Evolutionary conservation across 1,140 invertebrate genomes (phyloP).

Genomic region (Elymnias hypermnestra): DNA sequence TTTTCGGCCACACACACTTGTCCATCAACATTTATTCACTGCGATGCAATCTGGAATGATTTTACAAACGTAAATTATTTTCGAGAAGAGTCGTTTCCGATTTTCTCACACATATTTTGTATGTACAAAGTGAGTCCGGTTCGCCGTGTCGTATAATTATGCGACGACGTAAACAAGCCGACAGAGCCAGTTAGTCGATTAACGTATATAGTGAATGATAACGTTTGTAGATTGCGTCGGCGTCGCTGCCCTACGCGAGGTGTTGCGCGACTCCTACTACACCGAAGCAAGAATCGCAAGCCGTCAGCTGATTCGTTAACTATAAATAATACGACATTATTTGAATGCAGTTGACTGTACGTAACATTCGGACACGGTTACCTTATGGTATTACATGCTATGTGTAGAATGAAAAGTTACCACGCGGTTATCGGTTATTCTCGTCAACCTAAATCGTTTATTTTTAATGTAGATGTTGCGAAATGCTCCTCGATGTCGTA

Average conservation of each 20-base stretch:
- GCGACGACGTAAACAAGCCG: slow-evolving; percentile 38
- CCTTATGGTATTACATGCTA: not conserved
- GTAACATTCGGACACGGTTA: slow-evolving; percentile 16
- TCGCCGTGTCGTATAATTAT: slow-evolving; percentile 25
- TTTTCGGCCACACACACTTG: slow-evolving; percentile 12
- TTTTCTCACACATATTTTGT: not conserved
- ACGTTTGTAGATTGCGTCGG: slow-evolving; percentile 17
- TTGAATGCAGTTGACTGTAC: slow-evolving; percentile 43
- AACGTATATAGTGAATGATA: slow-evolving; percentile 30
- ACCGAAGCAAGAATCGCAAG: too few species aligned
- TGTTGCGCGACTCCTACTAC: slow-evolving; percentile 20
- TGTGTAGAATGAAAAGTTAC: slow-evolving; percentile 11
- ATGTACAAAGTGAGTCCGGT: slow-evolving; percentile 7
- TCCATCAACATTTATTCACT: not conserved
- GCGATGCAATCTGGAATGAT: too few species aligned
- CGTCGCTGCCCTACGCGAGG: slow-evolving; percentile 5
- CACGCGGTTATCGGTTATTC: slow-evolving; percentile 14
- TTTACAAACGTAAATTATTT: too few species aligned
- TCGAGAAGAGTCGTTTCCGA: not conserved
- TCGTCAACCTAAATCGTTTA: slow-evolving; percentile 3
- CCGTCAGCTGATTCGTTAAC: slow-evolving; percentile 59
- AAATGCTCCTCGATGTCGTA: too few species aligned
- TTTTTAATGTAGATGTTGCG: too few species aligned
- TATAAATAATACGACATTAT: slow-evolving; percentile 69
- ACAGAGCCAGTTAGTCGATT: slow-evolving; percentile 34